Evolutionary conservation across 2,888 invertebrate species (phyloP).

Genomic region (Netelia virgata): DNA sequence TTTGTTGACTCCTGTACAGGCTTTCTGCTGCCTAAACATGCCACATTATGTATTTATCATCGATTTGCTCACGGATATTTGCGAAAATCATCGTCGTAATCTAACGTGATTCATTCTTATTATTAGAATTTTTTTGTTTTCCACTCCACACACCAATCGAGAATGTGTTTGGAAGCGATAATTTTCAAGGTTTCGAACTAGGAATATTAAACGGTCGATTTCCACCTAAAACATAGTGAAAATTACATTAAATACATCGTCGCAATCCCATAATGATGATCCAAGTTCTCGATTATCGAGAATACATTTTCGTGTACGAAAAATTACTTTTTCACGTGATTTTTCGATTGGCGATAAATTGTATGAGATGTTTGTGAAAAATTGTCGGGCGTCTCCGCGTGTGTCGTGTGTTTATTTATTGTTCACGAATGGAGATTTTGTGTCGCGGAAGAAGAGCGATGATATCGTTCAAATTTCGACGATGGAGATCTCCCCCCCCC

Average conservation of each 20-base stretch:
- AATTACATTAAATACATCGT: constrained; percentile 70
- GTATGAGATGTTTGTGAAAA: neutral
- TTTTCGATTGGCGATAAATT: constrained; percentile 6
- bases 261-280: constrained; percentile 36
- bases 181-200: constrained; percentile 10
- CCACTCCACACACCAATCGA: constrained; percentile 25
- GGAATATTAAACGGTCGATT: constrained; percentile 62
- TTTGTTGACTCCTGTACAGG: constrained; percentile 75
- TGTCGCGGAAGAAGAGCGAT: constrained; percentile 53
- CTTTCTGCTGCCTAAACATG: constrained; percentile 83
- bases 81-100: constrained; percentile 48
- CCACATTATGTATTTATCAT: constrained; percentile 73
- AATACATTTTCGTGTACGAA: constrained; percentile 1
- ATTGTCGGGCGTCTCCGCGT: constrained; percentile 10
- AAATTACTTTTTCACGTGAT: constrained; percentile 4
- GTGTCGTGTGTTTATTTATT: constrained; percentile 1
- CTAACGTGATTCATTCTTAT: constrained; percentile 46
- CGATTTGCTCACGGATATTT: constrained; percentile 63
- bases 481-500: constrained; percentile 63
- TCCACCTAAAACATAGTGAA: constrained; percentile 76
- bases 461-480: constrained; percentile 51
- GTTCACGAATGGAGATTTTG: constrained; percentile 2
- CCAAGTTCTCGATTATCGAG: constrained; percentile 19
- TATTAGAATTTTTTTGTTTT: neutral
- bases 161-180: constrained; percentile 21